These are phyloP conservation scores for Ecdyonurus torrentis DNA, from an alignment of 2,888 invertebrate species.

Conservation along the genomic window DNA sequence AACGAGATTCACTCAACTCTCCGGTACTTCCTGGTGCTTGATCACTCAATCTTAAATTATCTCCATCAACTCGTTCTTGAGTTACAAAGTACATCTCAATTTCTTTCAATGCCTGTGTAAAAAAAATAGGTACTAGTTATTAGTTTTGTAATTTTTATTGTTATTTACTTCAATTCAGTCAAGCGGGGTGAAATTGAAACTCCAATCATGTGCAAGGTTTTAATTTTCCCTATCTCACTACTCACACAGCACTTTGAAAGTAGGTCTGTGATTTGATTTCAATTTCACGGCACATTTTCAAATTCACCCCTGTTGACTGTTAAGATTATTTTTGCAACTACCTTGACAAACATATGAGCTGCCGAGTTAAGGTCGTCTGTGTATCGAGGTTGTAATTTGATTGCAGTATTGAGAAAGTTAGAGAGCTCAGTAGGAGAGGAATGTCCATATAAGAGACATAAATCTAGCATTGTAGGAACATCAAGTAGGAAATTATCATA, in stretches of 20 bases:
- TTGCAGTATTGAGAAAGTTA: constrained; percentile 45
- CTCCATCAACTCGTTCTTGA: constrained; percentile 15
- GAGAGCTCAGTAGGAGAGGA: constrained; percentile 42
- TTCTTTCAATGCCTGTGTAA: constrained; percentile 24
- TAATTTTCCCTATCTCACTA: too few species aligned
- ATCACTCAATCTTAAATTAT: constrained; percentile 18
- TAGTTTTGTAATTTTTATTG: too few species aligned
- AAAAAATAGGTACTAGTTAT: too few species aligned
- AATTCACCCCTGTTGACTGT: too few species aligned
- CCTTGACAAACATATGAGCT: constrained; percentile 35
- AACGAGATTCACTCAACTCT: constrained; percentile 28
- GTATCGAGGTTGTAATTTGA: constrained; percentile 48
- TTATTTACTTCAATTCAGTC: too few species aligned
- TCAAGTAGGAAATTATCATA: constrained; percentile 68
- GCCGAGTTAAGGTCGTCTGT: constrained; percentile 33
- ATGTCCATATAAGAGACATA: constrained; percentile 54
- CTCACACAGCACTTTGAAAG: too few species aligned
- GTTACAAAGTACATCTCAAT: constrained; percentile 20
- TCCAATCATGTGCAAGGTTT: too few species aligned
- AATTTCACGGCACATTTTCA: too few species aligned
- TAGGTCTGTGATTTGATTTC: too few species aligned
- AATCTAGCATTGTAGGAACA: constrained; percentile 64
- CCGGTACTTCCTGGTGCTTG: constrained; percentile 11
- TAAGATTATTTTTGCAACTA: too few species aligned
- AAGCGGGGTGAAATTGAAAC: too few species aligned